Percentiles rank a stretch among this genome's conserved stretches.
These are phyloP conservation scores for Eulithis prunata DNA, from an alignment of 2,888 invertebrate species.

Conservation along the genomic window DNA sequence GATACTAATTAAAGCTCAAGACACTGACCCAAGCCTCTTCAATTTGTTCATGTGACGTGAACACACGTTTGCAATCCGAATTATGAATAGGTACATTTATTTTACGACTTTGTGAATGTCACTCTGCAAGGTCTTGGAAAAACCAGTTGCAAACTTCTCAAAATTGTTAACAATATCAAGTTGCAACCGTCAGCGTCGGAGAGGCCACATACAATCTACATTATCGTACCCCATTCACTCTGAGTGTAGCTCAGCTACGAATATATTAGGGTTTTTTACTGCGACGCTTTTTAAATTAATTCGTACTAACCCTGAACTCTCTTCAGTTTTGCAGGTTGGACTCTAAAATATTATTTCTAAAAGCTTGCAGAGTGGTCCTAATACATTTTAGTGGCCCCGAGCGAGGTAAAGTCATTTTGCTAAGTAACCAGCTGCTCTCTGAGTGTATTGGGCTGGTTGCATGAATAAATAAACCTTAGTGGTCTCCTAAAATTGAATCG, in stretches of 20 bases:
- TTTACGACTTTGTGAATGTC: conserved; percentile 21
- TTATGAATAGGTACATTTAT: conserved; percentile 19
- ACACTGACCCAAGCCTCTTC: neutral
- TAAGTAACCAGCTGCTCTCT: neutral
- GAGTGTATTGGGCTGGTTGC: conserved; percentile 1
- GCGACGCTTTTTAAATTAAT: too few species aligned
- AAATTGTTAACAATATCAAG: neutral
- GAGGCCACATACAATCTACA: too few species aligned
- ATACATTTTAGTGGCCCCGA: neutral
- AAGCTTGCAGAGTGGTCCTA: neutral
- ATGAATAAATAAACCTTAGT: conserved; percentile 1
- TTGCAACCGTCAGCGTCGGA: neutral
- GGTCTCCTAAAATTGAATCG: neutral
- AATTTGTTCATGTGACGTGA: neutral
- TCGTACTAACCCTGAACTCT: too few species aligned
- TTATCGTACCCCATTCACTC: too few species aligned
- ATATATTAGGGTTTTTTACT: too few species aligned
- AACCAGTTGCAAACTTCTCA: neutral
- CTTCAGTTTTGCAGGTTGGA: too few species aligned
- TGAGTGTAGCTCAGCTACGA: too few species aligned
- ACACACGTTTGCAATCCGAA: neutral
- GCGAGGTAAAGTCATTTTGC: conserved; percentile 3
- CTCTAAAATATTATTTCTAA: neutral
- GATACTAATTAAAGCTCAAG: neutral
- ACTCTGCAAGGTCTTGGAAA: conserved; percentile 24